These are phyloP conservation scores for Limnephilus auricula DNA, from an alignment of 2,888 invertebrate genomes.

Conservation along the genomic window DNA sequence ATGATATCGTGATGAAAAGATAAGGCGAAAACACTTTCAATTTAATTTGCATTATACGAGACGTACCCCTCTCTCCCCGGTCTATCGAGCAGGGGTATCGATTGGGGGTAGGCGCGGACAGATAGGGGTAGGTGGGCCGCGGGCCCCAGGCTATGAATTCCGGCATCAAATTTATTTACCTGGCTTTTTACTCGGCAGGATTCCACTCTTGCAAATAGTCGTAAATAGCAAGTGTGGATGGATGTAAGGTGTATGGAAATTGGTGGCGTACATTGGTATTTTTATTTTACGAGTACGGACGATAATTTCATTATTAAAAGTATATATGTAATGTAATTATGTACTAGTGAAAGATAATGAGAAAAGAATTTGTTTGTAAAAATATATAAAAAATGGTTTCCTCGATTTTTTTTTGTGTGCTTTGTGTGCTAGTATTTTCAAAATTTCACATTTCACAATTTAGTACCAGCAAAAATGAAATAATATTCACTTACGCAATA, in stretches of 20 bases:
- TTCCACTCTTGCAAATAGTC: slow-evolving; percentile 31
- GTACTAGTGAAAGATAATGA: no score
- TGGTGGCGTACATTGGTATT: not conserved
- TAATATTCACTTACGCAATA: no score
- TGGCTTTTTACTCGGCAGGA: slow-evolving; percentile 35
- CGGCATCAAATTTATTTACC: slow-evolving; percentile 52
- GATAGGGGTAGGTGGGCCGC: not conserved
- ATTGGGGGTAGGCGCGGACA: slow-evolving; percentile 4
- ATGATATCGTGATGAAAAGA: not conserved
- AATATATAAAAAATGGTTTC: no score
- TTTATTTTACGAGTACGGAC: no score
- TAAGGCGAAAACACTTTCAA: not conserved
- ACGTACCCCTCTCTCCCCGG: slow-evolving; percentile 8
- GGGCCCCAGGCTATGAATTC: slow-evolving; percentile 43
- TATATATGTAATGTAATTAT: no score
- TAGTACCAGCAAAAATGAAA: no score
- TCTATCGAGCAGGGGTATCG: slow-evolving; percentile 21
- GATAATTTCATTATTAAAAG: no score
- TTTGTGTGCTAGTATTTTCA: no score
- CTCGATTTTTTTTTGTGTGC: no score
- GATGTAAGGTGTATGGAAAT: not conserved
- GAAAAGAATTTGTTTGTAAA: no score
- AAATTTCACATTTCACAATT: no score
- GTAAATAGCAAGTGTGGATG: slow-evolving; percentile 30
- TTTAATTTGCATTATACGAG: slow-evolving; percentile 27